Base-by-base conservation (phyloP, 2,797 vertebrate genomes). In the Mus minutoides region DNA sequence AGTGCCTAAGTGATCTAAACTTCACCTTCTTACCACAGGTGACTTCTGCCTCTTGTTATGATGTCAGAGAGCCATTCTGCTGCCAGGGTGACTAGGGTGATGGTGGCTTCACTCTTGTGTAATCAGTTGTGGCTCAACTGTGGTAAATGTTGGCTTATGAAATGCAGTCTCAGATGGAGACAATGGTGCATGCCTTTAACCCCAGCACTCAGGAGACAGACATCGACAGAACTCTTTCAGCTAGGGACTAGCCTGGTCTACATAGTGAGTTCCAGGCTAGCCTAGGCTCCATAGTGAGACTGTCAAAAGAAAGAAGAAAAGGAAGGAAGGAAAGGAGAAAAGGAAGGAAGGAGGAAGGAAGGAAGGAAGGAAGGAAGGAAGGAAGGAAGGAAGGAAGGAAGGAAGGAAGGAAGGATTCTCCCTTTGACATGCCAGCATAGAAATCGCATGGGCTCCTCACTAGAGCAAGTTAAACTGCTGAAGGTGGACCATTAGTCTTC, bases 31-130 rank as follows among this genome's bases (percentile, higher is more conserved):
- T 1, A 34, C 2, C 2, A 10, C 16, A 8, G 8, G 29, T 34
- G 2, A 1, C 58, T 58, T 52, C 82, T 7, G 3, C 13, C 5
- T 24, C 22, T 17, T 10, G 10, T 29, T 7, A 0, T 12, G 0
- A 0, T n/a, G n/a, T 37, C 17, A 14, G 62, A n/a, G 37, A 6
- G 1, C 34, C 31, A 5, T 16, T 22, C 19, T 0, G 29, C 8
- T 24, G 31, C 49, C 1, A 0, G n/a, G 31, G 69, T 29, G 26
- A 52, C 64, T 11, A 1, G 21, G 1, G 40, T 60, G 75, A 6
- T 1, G 3, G n/a, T 17, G 31, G 31, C n/a, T 49, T 5, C 0
- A 0, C 21, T n/a, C 14, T 12, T 34, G 11, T 8, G 5, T 9
- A 58, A 5, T 2, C 4, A 0, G 14, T 16, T 24, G 34, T 5